phyloP scores from a whole-genome alignment of 2,113 vertebrate species.

The Nicator chloris region DNA sequence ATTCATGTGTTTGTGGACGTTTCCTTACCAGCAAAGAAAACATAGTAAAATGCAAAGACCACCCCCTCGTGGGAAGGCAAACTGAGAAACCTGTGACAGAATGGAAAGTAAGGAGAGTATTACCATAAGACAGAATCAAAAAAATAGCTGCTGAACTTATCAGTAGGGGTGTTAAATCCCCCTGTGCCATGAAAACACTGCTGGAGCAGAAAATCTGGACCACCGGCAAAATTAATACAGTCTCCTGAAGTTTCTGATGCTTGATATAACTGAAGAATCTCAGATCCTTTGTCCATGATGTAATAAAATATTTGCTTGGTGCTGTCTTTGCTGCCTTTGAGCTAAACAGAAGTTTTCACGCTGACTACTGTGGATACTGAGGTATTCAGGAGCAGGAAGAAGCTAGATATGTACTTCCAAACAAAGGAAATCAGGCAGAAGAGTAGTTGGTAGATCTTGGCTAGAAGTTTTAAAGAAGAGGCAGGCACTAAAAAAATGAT shows the following conservation, averaged over 20 bases:
- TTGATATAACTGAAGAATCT: neutral
- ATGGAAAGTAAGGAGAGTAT: neutral
- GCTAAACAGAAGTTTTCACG: neutral
- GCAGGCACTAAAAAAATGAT: neutral
- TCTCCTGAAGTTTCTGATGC: neutral
- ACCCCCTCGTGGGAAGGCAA: rapidly evolving
- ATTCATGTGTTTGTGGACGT: neutral
- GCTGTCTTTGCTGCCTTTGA: neutral
- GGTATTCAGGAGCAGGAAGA: neutral
- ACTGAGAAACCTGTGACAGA: neutral
- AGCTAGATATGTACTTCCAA: neutral
- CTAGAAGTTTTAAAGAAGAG: neutral
- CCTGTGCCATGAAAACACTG: neutral
- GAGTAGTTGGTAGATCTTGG: neutral
- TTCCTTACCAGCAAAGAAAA: neutral
- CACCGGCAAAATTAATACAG: neutral
- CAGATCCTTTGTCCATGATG: neutral
- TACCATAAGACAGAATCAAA: rapidly evolving
- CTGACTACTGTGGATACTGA: neutral
- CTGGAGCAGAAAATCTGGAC: neutral
- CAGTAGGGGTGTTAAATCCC: neutral
- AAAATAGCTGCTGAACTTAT: neutral
- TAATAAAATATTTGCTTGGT: neutral
- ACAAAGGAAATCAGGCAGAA: neutral
- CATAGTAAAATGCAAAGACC: neutral